A percentile compares a stretch with the other conserved stretches of the same genome.
Evolutionary conservation across 2,888 invertebrate species (phyloP).

Genomic region (Saturnia pavonia): DNA sequence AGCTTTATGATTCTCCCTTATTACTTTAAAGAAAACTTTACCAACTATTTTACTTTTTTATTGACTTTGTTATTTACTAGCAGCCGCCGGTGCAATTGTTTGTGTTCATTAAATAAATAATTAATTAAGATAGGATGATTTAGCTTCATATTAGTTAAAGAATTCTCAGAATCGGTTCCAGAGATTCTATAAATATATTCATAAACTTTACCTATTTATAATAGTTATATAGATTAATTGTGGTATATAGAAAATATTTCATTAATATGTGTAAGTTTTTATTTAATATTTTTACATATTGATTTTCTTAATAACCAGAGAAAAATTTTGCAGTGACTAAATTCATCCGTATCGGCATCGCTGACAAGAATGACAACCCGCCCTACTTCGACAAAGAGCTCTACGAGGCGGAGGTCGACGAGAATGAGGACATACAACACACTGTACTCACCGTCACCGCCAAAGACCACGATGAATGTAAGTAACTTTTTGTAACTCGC

Average conservation of each 20-base stretch:
- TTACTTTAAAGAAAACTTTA: not conserved
- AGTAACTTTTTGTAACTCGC: constrained; percentile 79
- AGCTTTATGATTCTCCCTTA: constrained; percentile 26
- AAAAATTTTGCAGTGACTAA: constrained; percentile 93
- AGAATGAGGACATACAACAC: constrained; percentile 98
- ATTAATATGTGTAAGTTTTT: too few species aligned
- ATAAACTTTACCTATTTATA: too few species aligned
- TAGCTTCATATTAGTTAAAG: too few species aligned
- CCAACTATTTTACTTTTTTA: not conserved
- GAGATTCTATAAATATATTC: too few species aligned
- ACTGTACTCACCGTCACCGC: constrained; percentile 98
- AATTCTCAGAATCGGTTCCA: too few species aligned
- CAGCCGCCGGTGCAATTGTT: too few species aligned
- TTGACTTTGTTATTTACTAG: not conserved
- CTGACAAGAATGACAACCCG: constrained; percentile 99
- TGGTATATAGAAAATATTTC: too few species aligned
- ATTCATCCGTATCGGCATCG: constrained; percentile 98
- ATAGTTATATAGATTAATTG: too few species aligned
- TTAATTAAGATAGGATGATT: too few species aligned
- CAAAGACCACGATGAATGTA: constrained; percentile 99
- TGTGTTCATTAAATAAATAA: too few species aligned
- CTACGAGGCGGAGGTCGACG: constrained; percentile 98
- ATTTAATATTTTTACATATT: not conserved
- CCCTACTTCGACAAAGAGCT: constrained; percentile 98
- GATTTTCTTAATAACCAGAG: constrained; percentile 3